Conservation (phyloP, 2,888 invertebrate genomes). For the Drosophila limbata region DNA sequence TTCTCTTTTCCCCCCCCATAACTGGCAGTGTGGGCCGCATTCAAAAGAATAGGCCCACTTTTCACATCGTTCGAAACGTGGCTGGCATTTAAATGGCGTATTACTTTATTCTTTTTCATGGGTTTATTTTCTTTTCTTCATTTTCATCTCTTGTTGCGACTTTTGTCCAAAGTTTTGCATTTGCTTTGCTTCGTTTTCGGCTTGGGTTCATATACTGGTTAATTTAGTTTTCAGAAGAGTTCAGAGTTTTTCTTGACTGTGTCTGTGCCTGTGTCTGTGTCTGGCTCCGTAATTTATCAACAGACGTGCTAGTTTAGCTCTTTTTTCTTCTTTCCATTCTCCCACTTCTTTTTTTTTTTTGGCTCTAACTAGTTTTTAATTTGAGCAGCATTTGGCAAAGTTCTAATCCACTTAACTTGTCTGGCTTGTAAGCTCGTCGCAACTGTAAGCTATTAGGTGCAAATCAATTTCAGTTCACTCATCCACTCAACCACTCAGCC, state of each 20-base stretch:
- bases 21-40: neutral
- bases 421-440: conserved; percentile 23
- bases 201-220: conserved; percentile 60
- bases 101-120: conserved; percentile 32
- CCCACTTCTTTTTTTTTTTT: conserved; percentile 8
- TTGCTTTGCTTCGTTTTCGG: conserved; percentile 25
- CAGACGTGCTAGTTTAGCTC: conserved; percentile 55
- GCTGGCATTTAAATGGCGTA: conserved; percentile 66
- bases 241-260: conserved; percentile 31
- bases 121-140: conserved; percentile 33
- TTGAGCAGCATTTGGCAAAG: conserved; percentile 51
- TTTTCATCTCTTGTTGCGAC: conserved; percentile 20
- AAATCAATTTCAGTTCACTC: conserved; percentile 57
- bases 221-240: conserved; percentile 60
- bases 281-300: conserved; percentile 46
- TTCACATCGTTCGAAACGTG: conserved; percentile 71
- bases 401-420: conserved; percentile 60
- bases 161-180: conserved; percentile 57
- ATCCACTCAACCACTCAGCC: conserved; percentile 17
- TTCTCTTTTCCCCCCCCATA: neutral
- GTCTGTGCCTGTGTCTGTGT: conserved; percentile 25
- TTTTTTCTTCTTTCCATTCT: conserved; percentile 14
- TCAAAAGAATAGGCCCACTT: conserved; percentile 57
- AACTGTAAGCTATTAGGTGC: conserved; percentile 46
- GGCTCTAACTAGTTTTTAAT: conserved; percentile 64